These are phyloP conservation scores for Oceanodroma leucorhoa DNA, from an alignment of 2,797 vertebrate genomes.

Conservation along the genomic window DNA sequence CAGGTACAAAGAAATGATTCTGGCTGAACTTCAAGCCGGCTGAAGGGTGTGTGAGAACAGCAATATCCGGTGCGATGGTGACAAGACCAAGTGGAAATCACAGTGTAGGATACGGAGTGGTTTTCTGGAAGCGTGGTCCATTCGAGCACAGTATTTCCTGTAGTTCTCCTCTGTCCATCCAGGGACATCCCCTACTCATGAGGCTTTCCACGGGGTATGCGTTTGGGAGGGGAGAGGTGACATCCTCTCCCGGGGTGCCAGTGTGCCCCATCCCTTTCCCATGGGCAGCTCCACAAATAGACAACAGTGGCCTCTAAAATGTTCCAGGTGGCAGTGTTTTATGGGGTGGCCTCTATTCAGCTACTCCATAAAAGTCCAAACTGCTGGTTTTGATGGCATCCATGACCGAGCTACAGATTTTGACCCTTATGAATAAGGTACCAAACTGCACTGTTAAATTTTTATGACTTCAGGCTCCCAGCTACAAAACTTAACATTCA, in stretches of 20 bases:
- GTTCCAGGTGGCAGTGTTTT: background rate
- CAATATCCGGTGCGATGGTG: background rate
- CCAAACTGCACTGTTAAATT: background rate
- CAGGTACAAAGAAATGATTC: slow-evolving; percentile 80
- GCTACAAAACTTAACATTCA: background rate
- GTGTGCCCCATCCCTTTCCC: fast-evolving
- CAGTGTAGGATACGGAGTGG: too few relatives aligned
- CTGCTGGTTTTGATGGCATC: background rate
- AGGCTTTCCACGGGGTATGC: background rate
- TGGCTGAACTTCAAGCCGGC: background rate
- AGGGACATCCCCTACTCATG: background rate
- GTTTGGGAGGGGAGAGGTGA: background rate
- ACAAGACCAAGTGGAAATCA: background rate
- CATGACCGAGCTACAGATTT: background rate
- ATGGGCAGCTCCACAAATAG: background rate
- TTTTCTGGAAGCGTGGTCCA: fast-evolving
- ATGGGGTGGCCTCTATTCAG: background rate
- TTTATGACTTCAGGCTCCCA: background rate
- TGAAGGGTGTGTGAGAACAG: background rate
- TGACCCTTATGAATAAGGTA: background rate
- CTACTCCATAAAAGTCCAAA: background rate
- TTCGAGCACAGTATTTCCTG: background rate
- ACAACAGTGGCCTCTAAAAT: background rate
- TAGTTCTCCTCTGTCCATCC: background rate
- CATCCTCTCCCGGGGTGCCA: background rate